Percentiles rank a stretch among this genome's conserved stretches.
Evolutionary conservation across 1,140 invertebrate species (phyloP).

Genomic region (Zaprionus ornatus): DNA sequence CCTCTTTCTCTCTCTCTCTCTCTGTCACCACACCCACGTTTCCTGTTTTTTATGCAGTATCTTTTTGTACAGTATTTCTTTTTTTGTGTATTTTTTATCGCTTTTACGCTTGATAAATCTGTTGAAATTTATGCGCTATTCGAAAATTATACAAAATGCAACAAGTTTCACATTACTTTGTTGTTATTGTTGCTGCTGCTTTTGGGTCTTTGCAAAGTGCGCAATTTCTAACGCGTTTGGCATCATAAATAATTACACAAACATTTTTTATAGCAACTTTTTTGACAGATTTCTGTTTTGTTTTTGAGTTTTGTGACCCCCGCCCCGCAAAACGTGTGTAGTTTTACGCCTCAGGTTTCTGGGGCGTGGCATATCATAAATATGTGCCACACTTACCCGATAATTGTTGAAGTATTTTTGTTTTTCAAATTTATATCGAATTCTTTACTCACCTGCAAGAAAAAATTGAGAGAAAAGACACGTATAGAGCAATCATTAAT

Average conservation of each 20-base stretch:
- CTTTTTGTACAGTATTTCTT: neutral
- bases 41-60: constrained; percentile 22
- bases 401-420: neutral
- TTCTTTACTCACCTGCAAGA: constrained; percentile 58
- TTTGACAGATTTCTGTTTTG: neutral
- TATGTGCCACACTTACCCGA: constrained; percentile 44
- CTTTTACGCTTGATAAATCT: constrained; percentile 23
- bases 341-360: constrained; percentile 4
- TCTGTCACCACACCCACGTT: constrained; percentile 32
- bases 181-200: constrained; percentile 11
- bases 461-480: neutral
- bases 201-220: constrained; percentile 39
- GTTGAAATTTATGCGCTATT: constrained; percentile 53
- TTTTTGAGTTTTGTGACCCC: neutral
- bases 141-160: constrained; percentile 51
- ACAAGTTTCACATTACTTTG: constrained; percentile 54
- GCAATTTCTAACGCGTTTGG: constrained; percentile 56
- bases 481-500: constrained; percentile 4
- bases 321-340: neutral
- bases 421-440: constrained; percentile 12
- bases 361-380: constrained; percentile 34
- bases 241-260: constrained; percentile 48
- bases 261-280: constrained; percentile 5
- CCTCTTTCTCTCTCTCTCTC: no score
- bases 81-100: constrained; percentile 6